Percentiles rank a stretch among this genome's conserved stretches.
Conservation (phyloP, 2,888 invertebrate genomes). For the Lucinisca nassula region DNA sequence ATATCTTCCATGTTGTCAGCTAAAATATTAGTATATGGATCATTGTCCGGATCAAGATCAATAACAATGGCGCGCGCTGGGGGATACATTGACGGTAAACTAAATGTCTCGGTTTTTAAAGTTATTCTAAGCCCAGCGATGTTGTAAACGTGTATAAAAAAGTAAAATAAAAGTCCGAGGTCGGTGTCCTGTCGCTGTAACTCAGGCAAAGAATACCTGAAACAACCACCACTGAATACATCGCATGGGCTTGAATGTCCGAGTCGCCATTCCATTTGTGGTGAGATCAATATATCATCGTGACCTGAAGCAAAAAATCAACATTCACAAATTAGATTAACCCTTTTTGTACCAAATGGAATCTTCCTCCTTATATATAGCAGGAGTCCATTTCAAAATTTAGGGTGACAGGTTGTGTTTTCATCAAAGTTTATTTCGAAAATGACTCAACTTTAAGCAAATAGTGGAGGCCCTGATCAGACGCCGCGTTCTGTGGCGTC, state of each 20-base stretch:
- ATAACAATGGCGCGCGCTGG: conserved; percentile 58
- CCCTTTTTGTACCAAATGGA: no score
- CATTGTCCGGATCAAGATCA: conserved; percentile 38
- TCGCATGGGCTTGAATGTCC: background rate
- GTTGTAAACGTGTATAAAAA: conserved; percentile 50
- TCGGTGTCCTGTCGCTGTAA: conserved; percentile 46
- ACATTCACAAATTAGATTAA: no score
- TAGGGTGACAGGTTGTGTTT: no score
- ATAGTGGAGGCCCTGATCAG: no score
- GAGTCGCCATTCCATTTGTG: conserved; percentile 22
- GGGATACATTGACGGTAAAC: conserved; percentile 55
- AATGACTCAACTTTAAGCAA: no score
- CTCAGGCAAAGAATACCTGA: conserved; percentile 10
- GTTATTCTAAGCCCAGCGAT: conserved; percentile 46
- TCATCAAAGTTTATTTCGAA: no score
- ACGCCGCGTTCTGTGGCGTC: no score
- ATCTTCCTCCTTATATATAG: no score
- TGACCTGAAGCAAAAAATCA: no score
- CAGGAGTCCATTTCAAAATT: no score
- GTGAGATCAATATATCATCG: background rate
- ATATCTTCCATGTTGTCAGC: background rate
- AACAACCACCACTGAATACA: conserved; percentile 7
- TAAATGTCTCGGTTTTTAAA: conserved; percentile 33
- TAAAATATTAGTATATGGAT: background rate
- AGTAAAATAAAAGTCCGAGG: conserved; percentile 16